Evolutionary conservation across 2,888 invertebrate species (phyloP), one percentile per base, ranked within the genome.

Genomic region (Rhagonycha fulva): DNA sequence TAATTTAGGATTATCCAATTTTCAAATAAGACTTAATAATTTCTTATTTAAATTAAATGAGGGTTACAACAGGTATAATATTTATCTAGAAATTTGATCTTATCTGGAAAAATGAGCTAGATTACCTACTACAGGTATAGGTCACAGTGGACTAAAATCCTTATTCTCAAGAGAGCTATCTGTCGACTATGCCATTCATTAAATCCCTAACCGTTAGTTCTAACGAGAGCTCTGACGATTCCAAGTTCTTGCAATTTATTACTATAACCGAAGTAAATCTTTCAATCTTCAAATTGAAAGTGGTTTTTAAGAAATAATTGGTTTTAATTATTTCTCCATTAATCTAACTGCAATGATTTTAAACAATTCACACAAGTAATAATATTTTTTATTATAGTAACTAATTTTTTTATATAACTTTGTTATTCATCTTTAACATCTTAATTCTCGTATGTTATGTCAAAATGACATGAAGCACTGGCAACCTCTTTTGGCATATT

Each of bases 191-290:
- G 79, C 71, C 79, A 80, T 82, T 84, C 84, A 84, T 84, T 84
- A 84, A 84, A 84, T 84, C 84, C 80, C 79, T 76, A 80, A 82
- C 83, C 84, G 83, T 84, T 84, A 83, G 82, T 81, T 80, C 80
- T 82, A 82, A 82, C 83, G 82, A 82, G 82, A 81, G 81, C 77
- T 80, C 82, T 82, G 82, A 82, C 82, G 63, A 81, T 79, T 81
- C 77, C 76, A 75, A 78, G 79, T 79, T 79, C 78, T 77, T 76
- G 78, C 81, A 79, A 82, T 83, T 81, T 80, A 82, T 83, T 83
- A 82, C 83, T 87, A 87, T 71, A 74, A 77, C 72, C 72, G 70
- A 61, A 72, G 72, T 77, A 77, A 77, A 77, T 77, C 77, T 77
- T 76, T 75, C 71, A 72, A 69, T 74, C 66, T 68, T 69, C 62